phyloP scores from a whole-genome alignment of 2,113 vertebrate genomes.

The Eublepharis macularius region DNA sequence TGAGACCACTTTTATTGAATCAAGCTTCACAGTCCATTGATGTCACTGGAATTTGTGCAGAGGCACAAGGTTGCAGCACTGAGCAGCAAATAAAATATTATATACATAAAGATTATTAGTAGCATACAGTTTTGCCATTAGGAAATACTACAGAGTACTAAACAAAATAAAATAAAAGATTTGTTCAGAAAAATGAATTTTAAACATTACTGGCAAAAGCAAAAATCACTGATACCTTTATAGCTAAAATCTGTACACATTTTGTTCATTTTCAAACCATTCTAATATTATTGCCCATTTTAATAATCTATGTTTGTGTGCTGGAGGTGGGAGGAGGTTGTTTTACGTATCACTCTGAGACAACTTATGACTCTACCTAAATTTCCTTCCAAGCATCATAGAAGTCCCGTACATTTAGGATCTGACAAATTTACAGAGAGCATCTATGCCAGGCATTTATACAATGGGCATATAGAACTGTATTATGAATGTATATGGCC shows the following conservation, averaged over 20 bases:
- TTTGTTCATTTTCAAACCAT: too few relatives aligned
- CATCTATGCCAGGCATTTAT: neutral
- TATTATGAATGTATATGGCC: constrained; percentile 42
- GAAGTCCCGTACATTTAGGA: neutral
- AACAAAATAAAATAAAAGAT: neutral
- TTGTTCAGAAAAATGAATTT: neutral
- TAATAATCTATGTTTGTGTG: neutral
- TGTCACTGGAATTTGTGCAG: too few relatives aligned
- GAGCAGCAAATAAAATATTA: too few relatives aligned
- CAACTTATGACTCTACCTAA: neutral
- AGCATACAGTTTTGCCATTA: neutral
- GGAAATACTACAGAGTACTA: neutral
- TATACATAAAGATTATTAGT: neutral
- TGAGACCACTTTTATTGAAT: too few relatives aligned
- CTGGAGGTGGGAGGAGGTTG: neutral
- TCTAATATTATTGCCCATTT: too few relatives aligned
- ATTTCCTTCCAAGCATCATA: neutral
- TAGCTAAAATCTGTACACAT: neutral
- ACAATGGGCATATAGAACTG: constrained; percentile 35
- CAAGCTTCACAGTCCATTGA: too few relatives aligned
- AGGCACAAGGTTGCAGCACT: too few relatives aligned
- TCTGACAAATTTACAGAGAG: neutral
- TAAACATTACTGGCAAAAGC: neutral
- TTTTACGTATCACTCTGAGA: neutral
- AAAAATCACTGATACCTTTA: neutral